phyloP scores from a whole-genome alignment of 2,113 vertebrate genomes.

The Cisticola juncidis region DNA sequence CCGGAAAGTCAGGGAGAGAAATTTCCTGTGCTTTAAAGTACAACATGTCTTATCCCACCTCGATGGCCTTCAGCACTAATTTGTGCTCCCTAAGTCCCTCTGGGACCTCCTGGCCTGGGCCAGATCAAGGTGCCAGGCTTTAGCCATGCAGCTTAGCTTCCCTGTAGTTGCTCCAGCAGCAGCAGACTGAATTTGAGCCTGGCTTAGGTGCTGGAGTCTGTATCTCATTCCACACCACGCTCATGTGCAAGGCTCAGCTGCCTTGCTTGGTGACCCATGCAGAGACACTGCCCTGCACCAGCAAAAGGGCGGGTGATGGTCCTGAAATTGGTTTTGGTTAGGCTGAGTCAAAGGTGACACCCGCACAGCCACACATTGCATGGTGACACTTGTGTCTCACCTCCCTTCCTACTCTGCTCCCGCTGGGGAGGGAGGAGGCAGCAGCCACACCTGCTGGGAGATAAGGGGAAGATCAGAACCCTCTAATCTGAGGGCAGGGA shows the following conservation, averaged over 20 bases:
- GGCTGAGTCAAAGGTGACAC: neutral
- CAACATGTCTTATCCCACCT: neutral
- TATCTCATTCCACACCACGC: neutral
- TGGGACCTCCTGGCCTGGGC: neutral
- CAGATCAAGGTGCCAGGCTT: neutral
- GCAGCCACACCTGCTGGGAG: neutral
- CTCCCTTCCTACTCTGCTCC: neutral
- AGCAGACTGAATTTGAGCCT: neutral
- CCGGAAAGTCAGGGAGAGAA: neutral
- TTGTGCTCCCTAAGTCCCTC: neutral
- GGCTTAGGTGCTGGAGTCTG: neutral
- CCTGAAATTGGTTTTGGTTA: neutral
- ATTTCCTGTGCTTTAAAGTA: conserved; percentile 24
- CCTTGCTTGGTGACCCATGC: neutral
- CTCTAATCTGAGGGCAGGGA: neutral
- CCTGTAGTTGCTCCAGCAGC: neutral
- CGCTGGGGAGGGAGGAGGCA: neutral
- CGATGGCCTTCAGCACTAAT: neutral
- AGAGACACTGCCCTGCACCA: neutral
- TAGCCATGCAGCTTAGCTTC: neutral
- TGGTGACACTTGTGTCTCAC: fast-evolving
- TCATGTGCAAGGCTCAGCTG: neutral
- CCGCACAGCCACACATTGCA: neutral
- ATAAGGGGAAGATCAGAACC: neutral
- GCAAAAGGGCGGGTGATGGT: neutral